These are phyloP conservation scores for Graphium colonna DNA, from an alignment of 2,888 invertebrate genomes.

Conservation along the genomic window DNA sequence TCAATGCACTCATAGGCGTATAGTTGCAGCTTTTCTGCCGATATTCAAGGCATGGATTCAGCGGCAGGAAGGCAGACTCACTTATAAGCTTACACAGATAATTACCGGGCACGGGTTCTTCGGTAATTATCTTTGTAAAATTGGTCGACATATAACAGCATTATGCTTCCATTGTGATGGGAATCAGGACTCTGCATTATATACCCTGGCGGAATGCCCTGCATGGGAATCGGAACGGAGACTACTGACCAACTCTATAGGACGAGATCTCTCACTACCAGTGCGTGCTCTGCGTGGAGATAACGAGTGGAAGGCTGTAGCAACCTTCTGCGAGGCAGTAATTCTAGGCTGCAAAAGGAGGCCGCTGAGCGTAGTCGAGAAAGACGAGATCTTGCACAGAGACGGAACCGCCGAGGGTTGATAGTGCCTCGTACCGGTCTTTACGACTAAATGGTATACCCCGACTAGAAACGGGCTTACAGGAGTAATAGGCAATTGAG, in stretches of 20 bases:
- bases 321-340: background rate
- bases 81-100: background rate
- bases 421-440: no score
- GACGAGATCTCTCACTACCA: background rate
- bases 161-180: constrained; percentile 7
- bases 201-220: background rate
- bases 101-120: background rate
- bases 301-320: background rate
- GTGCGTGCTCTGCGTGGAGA: background rate
- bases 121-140: constrained; percentile 2
- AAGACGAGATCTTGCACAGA: no score
- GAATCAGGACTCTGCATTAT: constrained; percentile 1
- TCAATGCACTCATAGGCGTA: background rate
- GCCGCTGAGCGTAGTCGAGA: background rate
- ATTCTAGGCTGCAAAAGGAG: background rate
- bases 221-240: background rate
- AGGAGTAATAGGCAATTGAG: no score
- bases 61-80: background rate
- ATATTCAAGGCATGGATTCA: background rate
- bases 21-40: constrained; percentile 3
- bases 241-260: background rate
- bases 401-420: no score
- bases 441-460: no score
- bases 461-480: no score
- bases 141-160: constrained; percentile 3